Evolutionary conservation across 2,113 vertebrate species (phyloP).

Genomic region (Cebus imitator): DNA sequence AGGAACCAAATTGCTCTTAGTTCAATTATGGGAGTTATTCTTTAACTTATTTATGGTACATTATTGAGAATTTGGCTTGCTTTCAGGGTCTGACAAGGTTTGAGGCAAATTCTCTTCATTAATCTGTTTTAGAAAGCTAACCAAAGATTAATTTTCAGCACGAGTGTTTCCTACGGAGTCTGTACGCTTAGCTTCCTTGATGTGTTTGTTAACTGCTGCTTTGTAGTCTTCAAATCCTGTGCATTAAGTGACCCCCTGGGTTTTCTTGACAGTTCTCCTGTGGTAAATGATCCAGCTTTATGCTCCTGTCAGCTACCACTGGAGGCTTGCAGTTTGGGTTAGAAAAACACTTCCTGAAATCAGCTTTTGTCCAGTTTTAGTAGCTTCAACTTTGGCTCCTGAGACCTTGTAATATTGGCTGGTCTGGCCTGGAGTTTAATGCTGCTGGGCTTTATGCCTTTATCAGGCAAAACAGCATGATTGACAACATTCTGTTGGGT

Average conservation of each 20-base stretch:
- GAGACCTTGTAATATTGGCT: not conserved
- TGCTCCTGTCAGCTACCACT: not conserved
- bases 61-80: not conserved
- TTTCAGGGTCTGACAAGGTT: not conserved
- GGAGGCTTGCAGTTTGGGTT: not conserved
- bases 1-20: not conserved
- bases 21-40: not conserved
- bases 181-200: not conserved
- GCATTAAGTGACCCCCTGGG: not conserved
- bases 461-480: not conserved
- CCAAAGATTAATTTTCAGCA: not conserved
- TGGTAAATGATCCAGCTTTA: not conserved
- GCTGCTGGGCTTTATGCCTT: not conserved
- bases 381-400: not conserved
- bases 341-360: not conserved
- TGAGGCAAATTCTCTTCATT: constrained; percentile 60
- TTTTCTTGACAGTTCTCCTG: not conserved
- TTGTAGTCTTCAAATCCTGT: not conserved
- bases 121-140: not conserved
- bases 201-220: not conserved
- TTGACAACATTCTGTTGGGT: not conserved
- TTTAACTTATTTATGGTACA: not conserved
- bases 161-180: rapidly evolving
- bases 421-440: not conserved
- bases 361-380: not conserved